Conservation (phyloP, 2,113 vertebrate genomes). For the Conger conger region DNA sequence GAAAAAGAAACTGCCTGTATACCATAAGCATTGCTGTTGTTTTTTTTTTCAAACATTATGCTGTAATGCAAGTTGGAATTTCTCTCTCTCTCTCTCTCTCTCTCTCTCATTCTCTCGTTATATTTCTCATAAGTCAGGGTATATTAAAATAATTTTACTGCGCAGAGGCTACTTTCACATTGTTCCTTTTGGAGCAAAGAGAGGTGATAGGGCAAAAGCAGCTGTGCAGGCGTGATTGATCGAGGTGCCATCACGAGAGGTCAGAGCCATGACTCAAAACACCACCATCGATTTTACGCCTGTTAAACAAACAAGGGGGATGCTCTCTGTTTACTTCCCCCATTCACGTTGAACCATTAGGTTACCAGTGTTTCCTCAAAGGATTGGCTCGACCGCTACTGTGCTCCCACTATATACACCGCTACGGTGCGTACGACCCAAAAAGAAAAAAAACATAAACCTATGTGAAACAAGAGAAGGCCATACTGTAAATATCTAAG, state of each 20-base stretch:
- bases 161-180: not conserved
- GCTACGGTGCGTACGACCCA: not conserved
- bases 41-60: not conserved
- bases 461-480: too few relatives aligned
- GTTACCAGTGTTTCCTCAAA: not conserved
- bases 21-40: not conserved
- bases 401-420: not conserved
- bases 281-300: slow-evolving; percentile 65
- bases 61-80: not conserved
- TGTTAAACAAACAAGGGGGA: slow-evolving; percentile 71
- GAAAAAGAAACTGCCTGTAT: not conserved
- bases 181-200: not conserved
- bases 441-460: not conserved
- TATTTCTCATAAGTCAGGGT: too few relatives aligned
- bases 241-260: slow-evolving; percentile 65
- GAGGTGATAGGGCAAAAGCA: not conserved
- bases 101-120: too few relatives aligned
- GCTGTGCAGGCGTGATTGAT: slow-evolving; percentile 58
- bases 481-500: too few relatives aligned
- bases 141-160: not conserved
- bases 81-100: too few relatives aligned
- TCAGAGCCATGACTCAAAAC: slow-evolving; percentile 72
- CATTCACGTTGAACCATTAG: not conserved
- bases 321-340: not conserved
- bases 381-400: not conserved